Evolutionary conservation across 2,797 vertebrate species (phyloP), one percentile per base, ranked within the genome.

Genomic region (Distichodus sexfasciatus): DNA sequence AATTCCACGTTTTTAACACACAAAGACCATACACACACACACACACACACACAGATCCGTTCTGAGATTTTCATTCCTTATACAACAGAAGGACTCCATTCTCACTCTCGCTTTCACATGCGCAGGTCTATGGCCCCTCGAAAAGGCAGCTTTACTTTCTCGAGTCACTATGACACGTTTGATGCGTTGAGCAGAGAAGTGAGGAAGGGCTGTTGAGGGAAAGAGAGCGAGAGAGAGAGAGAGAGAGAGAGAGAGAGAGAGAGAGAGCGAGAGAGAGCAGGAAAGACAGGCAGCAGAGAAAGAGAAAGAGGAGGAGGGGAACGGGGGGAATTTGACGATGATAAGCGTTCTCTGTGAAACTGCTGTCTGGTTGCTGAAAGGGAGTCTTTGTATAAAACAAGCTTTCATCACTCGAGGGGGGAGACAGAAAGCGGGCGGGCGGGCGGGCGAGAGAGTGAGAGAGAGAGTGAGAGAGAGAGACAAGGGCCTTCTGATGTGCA

Each of bases 371-470:
- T 61, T 64, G 71, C 71, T 79, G 67, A 79, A 79, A 79, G 71
- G 71, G 71, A 66, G 67, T 71, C 71, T 76, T 76, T 76, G 71
- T 79, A 74, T 76, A 61, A 79, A 74, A 79, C 68, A 76, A 74
- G 77, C 77, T 79, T 79, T 79, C 75, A 76, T 79, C 77, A 79
- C 58, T 74, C 17, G 63, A 70, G 57, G 48, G 28, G 41, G 43
- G 46, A 74, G 50, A 40, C 55, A 61, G 44, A 54, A 17, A 48
- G 47, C 35, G 26, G 28, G 66, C 28, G 14, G 5, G 43, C 29
- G 8, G 31, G 48, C 28, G 33, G 51, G 8, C 17, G 46, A 60
- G 33, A 35, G 48, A 46, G 50, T 62, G 43, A 57, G 50, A 46
- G 59, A 51, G 67, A n/a, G 48, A 46, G 40, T 26, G 31, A 40